Percentiles rank a stretch among this genome's conserved stretches.
These are phyloP conservation scores for Phyllostomus hastatus DNA, from an alignment of 2,113 vertebrate species.

Conservation along the genomic window DNA sequence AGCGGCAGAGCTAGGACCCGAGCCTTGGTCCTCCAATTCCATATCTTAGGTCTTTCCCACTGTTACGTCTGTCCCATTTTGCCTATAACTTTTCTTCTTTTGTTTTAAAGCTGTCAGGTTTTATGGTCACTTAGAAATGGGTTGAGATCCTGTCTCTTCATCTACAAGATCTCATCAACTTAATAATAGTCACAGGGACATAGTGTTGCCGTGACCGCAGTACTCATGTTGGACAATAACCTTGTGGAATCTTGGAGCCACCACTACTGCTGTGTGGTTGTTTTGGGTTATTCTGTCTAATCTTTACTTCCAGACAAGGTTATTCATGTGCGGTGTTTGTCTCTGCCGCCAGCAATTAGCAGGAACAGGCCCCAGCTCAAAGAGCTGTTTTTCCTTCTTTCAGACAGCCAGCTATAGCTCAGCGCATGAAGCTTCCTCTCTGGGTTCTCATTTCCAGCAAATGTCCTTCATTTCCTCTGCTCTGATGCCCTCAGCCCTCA, in stretches of 20 bases:
- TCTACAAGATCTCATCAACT: slow-evolving; percentile 3
- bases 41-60: neutral
- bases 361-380: slow-evolving; percentile 31
- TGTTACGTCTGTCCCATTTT: neutral
- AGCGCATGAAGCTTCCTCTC: neutral
- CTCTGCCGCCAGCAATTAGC: slow-evolving; percentile 55
- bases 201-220: neutral
- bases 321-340: slow-evolving; percentile 46
- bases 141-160: slow-evolving; percentile 34
- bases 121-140: slow-evolving; percentile 29
- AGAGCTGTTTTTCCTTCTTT: slow-evolving; percentile 30
- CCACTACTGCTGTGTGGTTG: neutral
- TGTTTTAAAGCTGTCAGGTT: slow-evolving; percentile 17
- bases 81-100: slow-evolving; percentile 12
- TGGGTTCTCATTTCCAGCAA: slow-evolving; percentile 29
- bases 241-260: slow-evolving; percentile 46
- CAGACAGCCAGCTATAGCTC: neutral
- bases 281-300: slow-evolving; percentile 19
- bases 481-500: neutral
- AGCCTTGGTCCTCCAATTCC: neutral
- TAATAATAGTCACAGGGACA: slow-evolving; percentile 7
- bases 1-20: neutral
- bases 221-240: slow-evolving; percentile 33
- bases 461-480: slow-evolving; percentile 48
- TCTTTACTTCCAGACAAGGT: slow-evolving; percentile 54